Conservation (phyloP, 1,140 invertebrate species). For the Zaprionus lachaisei region DNA sequence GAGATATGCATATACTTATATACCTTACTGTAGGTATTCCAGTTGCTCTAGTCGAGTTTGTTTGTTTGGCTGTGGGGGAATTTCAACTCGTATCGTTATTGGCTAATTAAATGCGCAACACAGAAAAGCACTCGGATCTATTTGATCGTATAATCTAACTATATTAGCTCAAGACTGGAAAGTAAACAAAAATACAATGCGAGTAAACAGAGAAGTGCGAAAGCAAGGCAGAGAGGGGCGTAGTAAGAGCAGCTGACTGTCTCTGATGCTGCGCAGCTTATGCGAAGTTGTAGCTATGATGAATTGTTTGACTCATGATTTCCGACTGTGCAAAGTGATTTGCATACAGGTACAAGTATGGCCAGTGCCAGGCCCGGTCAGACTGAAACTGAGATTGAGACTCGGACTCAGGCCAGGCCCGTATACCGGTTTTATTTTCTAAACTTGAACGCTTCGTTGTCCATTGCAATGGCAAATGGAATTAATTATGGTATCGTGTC, state of each 20-base stretch:
- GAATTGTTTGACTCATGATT: constrained; percentile 75
- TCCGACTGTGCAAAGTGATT: constrained; percentile 69
- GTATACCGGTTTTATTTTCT: constrained; percentile 75
- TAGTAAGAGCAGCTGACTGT: neutral
- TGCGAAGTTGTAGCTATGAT: constrained; percentile 43
- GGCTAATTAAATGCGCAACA: constrained; percentile 66
- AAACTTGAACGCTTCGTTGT: constrained; percentile 60
- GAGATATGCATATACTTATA: neutral
- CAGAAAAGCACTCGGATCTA: constrained; percentile 49
- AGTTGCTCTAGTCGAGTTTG: neutral
- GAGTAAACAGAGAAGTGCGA: constrained; percentile 12
- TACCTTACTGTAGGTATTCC: neutral
- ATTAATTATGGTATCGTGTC: constrained; percentile 57
- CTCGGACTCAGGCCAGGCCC: neutral
- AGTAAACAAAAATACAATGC: constrained; percentile 27
- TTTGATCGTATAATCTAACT: constrained; percentile 26
- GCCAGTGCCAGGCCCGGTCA: constrained; percentile 43
- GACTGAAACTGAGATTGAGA: neutral
- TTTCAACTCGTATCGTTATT: neutral
- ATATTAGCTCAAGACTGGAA: constrained; percentile 6
- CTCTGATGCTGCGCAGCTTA: neutral
- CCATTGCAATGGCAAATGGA: constrained; percentile 37
- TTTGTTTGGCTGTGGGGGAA: constrained; percentile 4
- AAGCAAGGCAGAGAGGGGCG: neutral
- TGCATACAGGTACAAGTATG: constrained; percentile 82